Evolutionary conservation across 2,888 invertebrate species (phyloP).

Genomic region (Mesodorylaimus sp.): DNA sequence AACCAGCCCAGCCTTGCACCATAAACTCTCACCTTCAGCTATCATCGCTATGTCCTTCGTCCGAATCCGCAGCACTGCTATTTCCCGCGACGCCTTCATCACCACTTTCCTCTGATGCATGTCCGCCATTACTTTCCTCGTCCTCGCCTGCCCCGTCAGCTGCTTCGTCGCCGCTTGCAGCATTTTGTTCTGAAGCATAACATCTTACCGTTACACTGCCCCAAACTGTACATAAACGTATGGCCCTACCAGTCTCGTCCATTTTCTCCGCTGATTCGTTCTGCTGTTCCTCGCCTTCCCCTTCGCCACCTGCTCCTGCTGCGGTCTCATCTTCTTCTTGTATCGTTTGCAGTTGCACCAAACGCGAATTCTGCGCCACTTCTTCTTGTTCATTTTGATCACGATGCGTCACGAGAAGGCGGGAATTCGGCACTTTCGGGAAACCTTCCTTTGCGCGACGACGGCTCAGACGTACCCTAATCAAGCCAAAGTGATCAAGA

Average conservation of each 20-base stretch:
- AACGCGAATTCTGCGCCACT: slow-evolving; percentile 1
- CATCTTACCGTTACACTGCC: too few relatives aligned
- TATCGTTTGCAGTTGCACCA: slow-evolving; percentile 5
- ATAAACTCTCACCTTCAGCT: too few relatives aligned
- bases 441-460: slow-evolving; percentile 30
- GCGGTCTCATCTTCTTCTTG: background rate
- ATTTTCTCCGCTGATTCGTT: background rate
- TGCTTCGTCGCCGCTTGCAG: background rate
- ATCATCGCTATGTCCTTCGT: background rate
- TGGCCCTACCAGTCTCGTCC: background rate
- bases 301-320: background rate
- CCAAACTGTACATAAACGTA: too few relatives aligned
- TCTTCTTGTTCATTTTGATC: slow-evolving; percentile 7
- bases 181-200: too few relatives aligned
- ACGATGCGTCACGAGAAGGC: slow-evolving; percentile 15
- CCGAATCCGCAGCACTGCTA: background rate
- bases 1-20: too few relatives aligned
- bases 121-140: background rate
- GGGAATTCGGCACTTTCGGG: slow-evolving; percentile 29
- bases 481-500: too few relatives aligned
- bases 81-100: background rate
- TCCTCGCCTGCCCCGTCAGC: too few relatives aligned
- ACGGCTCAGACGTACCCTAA: slow-evolving; percentile 30
- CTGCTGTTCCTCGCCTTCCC: background rate
- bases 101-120: background rate